phyloP scores from a whole-genome alignment of 2,113 vertebrate genomes.

The Arenaria interpres region DNA sequence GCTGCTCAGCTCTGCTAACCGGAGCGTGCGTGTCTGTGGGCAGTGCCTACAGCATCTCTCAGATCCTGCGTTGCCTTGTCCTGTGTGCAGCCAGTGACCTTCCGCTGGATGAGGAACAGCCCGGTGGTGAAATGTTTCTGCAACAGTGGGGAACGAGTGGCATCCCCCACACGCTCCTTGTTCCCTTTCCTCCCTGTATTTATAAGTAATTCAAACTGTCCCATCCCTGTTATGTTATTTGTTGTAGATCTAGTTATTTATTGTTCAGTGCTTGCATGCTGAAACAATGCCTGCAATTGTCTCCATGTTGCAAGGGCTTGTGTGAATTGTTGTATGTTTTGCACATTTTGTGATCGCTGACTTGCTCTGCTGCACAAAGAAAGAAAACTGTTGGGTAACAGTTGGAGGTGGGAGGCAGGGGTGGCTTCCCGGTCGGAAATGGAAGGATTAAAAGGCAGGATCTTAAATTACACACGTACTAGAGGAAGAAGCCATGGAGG shows the following conservation, averaged over 20 bases:
- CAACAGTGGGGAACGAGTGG: constrained; percentile 19
- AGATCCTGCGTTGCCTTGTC: not conserved
- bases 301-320: constrained; percentile 72
- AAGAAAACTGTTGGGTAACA: constrained; percentile 58
- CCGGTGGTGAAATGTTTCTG: not conserved
- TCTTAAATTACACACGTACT: constrained; percentile 51
- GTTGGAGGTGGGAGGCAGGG: constrained; percentile 55
- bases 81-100: not conserved
- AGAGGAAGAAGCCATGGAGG: constrained; percentile 62
- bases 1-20: not conserved
- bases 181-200: constrained; percentile 69
- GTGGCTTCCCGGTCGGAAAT: constrained; percentile 55
- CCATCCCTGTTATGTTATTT: constrained; percentile 69
- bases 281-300: constrained; percentile 75
- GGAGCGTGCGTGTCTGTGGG: constrained; percentile 10
- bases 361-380: constrained; percentile 75
- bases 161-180: constrained; percentile 15
- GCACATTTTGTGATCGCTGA: constrained; percentile 81
- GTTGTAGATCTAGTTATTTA: constrained; percentile 86
- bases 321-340: constrained; percentile 77
- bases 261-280: constrained; percentile 88
- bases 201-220: constrained; percentile 75
- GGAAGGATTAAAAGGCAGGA: constrained; percentile 58
- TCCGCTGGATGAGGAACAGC: not conserved
- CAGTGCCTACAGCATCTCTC: constrained; percentile 16